Base-by-base conservation (phyloP, 2,797 vertebrate genomes). In the Periparus ater region DNA sequence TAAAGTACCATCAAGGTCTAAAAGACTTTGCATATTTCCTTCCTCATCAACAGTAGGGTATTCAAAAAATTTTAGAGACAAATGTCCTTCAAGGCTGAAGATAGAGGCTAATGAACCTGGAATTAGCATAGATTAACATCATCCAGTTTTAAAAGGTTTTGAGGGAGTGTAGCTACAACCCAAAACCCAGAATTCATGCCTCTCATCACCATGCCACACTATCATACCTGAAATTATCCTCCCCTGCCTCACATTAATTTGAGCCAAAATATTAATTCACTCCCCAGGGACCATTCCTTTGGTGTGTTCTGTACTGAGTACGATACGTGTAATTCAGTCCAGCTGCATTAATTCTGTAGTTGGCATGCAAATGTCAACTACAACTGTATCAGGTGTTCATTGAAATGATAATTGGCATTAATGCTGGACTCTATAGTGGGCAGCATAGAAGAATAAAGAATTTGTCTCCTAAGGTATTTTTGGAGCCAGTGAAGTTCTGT, bases 81-180 rank as follows among this genome's bases (percentile, higher is more conserved):
- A 21, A 66, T 48, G 60, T 90, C 88, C 88, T 94, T 93, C 85
- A 96, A 71, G 67, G 73, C 82, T 81, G 68, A 85, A 96, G 48
- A 90, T 77, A 85, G 90, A 93, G 66, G 63, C 85, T 94, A 94
- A 92, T 86, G 83, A 88, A 73, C 17, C 53, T 90, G 45, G 67
- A 95, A 96, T 95, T 92, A 93, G 34, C 80, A 90, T 67, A 91
- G 81, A 91, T 95, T 86, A 91, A 66, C 48, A 87, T 79, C 63
- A 91, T 44, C 67, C 29, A 44, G n/a, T 87, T 93, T 94, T 84
- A 84, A 93, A 93, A 85, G 89, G n/a, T 73, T 66, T 66, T 78
- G 58, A 91, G 91, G 83, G 85, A 95, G 63, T 90, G n/a, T 72
- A 22, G 60, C 18, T 71, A 76, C 34, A 86, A 63, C 53, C 53